Base-by-base conservation (phyloP, 1,140 invertebrate species). In the Drosophila baimaii region DNA sequence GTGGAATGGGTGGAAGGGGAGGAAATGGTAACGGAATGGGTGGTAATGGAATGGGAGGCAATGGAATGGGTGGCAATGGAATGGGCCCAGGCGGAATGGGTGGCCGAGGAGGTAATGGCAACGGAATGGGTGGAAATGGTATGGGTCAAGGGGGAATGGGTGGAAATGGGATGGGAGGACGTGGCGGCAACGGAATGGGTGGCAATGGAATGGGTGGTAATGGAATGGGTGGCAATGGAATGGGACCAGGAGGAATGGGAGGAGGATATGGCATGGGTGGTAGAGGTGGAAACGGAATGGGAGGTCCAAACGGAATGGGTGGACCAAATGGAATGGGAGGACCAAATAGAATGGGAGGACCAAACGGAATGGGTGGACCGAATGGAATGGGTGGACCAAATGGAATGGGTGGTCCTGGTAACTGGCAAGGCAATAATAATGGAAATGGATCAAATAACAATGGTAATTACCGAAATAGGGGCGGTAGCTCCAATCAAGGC, bases 371-470 rank as follows among this genome's bases (percentile, higher is more conserved):
- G 35, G 49, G 49, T 0, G 49, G 59, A 2, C 29, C 4, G 13
- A 55, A 33, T 7, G 61, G 61, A 33, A 64, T 64, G 61, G 62
- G 62, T 2, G 19, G 37, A 0, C 51, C 37, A 23, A 63, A 63
- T n/a, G 49, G 51, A 33, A 64, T 64, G 52, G 62, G 54, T 13
- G 56, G 57, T 13, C 15, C 57, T 15, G 58, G 31, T 9, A 62
- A 58, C 6, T 58, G 59, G 59, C 59, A 57, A n/a, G 31, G 31
- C 6, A 63, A 59, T 21, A 13, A 23, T 13, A 59, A 63, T 39
- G 52, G 54, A 29, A 59, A 63, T 21, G 59, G 51, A 27, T 31
- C 35, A 12, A 17, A 43, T 13, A 39, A 25, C 4, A 47, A 63
- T 63, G 59, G 64, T 25, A 49, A 31, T 15, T 19, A 25, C 15